Conservation (phyloP, 2,888 invertebrate species). For the Chrysolina haemoptera region DNA sequence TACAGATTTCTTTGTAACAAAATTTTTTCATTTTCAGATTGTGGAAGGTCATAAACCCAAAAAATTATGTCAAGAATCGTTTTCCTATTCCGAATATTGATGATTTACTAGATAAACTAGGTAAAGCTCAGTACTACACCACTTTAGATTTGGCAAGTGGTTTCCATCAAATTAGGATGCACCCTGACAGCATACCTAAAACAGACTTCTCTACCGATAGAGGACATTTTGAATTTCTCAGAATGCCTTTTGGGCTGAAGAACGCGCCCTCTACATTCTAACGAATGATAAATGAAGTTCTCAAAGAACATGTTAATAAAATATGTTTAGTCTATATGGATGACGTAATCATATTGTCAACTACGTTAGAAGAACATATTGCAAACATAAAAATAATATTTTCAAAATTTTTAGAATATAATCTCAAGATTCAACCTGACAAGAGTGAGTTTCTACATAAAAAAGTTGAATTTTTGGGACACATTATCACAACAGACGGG, state of each 20-base stretch:
- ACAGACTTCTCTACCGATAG: constrained; percentile 13
- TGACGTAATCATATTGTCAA: constrained; percentile 15
- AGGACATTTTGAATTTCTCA: too few relatives aligned
- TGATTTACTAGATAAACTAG: constrained; percentile 29
- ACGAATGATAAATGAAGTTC: too few relatives aligned
- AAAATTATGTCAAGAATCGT: too few relatives aligned
- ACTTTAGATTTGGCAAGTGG: constrained; percentile 34
- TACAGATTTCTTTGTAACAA: too few relatives aligned
- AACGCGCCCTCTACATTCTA: too few relatives aligned
- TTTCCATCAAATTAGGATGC: constrained; percentile 44
- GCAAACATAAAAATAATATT: constrained; percentile 29
- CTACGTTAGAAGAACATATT: neutral
- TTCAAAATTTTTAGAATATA: constrained; percentile 29
- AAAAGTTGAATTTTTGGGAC: constrained; percentile 60
- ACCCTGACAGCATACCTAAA: constrained; percentile 31
- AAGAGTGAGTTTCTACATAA: constrained; percentile 56
- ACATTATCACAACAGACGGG: constrained; percentile 59
- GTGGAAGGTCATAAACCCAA: too few relatives aligned
- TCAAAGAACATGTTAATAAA: neutral
- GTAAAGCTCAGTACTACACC: constrained; percentile 26
- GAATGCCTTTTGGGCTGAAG: constrained; percentile 25
- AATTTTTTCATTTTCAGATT: too few relatives aligned
- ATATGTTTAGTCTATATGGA: constrained; percentile 24
- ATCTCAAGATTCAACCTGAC: constrained; percentile 55
- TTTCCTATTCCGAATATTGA: constrained; percentile 27